Conservation (phyloP, 2,113 vertebrate species). For the Pseudorhombus dupliciocellatus region DNA sequence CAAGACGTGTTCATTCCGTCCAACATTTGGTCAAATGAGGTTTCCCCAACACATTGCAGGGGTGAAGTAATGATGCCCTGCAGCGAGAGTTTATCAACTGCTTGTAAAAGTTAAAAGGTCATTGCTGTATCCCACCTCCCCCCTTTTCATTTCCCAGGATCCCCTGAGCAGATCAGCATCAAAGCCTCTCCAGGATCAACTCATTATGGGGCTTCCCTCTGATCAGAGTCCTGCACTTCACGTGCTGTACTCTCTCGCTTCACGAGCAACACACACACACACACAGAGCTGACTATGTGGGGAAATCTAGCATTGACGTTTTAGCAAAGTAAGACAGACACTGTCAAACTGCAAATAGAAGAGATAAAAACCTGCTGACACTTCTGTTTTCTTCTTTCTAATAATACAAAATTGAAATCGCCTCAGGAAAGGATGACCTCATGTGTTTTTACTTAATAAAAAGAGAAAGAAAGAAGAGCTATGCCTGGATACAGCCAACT, state of each 20-base stretch:
- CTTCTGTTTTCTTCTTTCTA: not conserved
- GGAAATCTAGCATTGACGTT: not conserved
- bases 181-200: conserved; percentile 46
- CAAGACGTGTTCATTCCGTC: no score
- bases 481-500: no score
- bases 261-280: not conserved
- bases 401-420: no score
- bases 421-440: no score
- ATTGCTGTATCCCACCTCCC: conserved; percentile 1
- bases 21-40: not conserved
- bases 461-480: no score
- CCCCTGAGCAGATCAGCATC: conserved; percentile 41
- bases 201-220: conserved; percentile 57
- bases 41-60: not conserved
- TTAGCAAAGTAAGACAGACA: not conserved
- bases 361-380: not conserved
- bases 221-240: conserved; percentile 47
- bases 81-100: conserved; percentile 16
- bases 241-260: conserved; percentile 20
- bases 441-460: no score
- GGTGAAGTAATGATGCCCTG: not conserved
- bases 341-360: not conserved
- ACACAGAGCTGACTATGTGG: not conserved
- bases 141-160: conserved; percentile 35
- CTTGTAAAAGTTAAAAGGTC: conserved; percentile 43